Base-by-base conservation (phyloP, 2,797 vertebrate genomes). In the Echeneis naucrates region DNA sequence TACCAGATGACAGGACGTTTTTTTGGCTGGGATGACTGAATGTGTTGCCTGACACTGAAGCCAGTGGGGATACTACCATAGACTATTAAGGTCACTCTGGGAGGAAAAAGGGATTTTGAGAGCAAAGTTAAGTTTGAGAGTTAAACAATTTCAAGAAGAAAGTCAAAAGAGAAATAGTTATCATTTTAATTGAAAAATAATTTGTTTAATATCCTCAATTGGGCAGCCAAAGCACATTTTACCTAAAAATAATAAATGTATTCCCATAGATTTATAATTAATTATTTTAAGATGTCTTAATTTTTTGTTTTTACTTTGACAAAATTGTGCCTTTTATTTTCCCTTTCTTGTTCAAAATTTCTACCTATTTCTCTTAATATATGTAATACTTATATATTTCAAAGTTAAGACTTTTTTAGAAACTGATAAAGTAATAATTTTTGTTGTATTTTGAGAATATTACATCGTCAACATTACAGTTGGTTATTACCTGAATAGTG, bases 1-100 rank as follows among this genome's bases (percentile, higher is more conserved):
- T 95, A 95, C 84, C 94, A 95, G 90, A 95, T 95, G 95, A 95
- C 93, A 83, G 84, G 80, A 2, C 82, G 76, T 0, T 81, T 85
- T 12, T 89, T 90, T 66, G 89, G 85, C 57, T 91, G 89, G 89
- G 85, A 88, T 32, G 79, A 88, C 52, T 92, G 84, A 92, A 75
- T 71, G 75, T 78, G 54, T 71, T 72, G 33, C 13, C 26, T 56
- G 53, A 58, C 50, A 51, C 50, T 48, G 72, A 72, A 37, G 60
- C 45, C 44, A 27, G 30, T 38, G 21, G 58, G 61, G 60, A 33
- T 23, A 64, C 58, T 26, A 24, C 27, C 24, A 12, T 0, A 3
- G 17, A 68, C 26, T 77, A 68, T 38, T 13, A 52, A 40, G 51
- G 33, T 5, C 21, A 50, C 23, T 48, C 1, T 3, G 19, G 3